Evolutionary conservation across 2,113 vertebrate species (phyloP).

Genomic region (Nothoprocta pentlandii): DNA sequence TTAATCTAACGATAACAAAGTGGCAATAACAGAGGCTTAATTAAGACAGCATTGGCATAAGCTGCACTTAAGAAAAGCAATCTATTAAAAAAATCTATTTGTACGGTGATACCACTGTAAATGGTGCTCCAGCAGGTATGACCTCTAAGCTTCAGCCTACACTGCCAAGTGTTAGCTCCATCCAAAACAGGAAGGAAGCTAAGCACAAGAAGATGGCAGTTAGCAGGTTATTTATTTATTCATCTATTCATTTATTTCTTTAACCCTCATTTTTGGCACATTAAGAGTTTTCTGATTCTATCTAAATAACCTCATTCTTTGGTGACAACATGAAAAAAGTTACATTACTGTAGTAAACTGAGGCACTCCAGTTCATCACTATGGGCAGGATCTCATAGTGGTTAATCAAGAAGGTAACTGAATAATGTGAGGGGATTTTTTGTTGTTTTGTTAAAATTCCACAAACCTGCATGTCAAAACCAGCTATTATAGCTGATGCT

Average conservation of each 20-base stretch:
- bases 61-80: not conserved
- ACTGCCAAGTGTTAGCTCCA: not conserved
- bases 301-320: not conserved
- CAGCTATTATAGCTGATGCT: not conserved
- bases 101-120: not conserved
- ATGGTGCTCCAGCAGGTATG: not conserved
- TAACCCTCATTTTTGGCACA: not conserved
- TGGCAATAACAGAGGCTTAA: not conserved
- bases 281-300: not conserved
- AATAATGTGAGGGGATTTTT: not conserved
- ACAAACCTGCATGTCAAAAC: accelerated
- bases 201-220: not conserved
- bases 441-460: not conserved
- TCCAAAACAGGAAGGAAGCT: not conserved
- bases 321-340: not conserved
- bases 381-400: not conserved
- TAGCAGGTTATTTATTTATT: not conserved
- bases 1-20: not conserved
- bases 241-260: not conserved
- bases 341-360: not conserved
- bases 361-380: not conserved
- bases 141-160: not conserved
- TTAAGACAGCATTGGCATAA: not conserved
- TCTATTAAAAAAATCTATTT: not conserved
- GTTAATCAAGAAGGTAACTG: not conserved